phyloP scores from a whole-genome alignment of 2,797 vertebrate genomes.

The Hirundo rustica region DNA sequence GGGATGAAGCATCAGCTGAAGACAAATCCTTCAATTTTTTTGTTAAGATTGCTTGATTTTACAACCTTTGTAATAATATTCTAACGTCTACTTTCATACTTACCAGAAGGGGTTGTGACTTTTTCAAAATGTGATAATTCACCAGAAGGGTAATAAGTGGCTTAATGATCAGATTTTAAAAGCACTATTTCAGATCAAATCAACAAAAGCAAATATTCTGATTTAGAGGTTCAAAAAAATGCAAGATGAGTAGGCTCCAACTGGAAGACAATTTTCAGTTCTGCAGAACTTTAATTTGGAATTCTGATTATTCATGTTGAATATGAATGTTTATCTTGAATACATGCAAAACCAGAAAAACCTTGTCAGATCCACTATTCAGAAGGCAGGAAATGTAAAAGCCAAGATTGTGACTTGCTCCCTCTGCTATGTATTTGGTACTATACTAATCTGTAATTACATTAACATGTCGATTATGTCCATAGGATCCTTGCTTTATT shows the following conservation, averaged over 20 bases:
- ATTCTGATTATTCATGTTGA: neutral
- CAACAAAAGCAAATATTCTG: neutral
- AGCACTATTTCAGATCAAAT: neutral
- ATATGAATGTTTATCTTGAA: neutral
- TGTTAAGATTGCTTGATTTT: neutral
- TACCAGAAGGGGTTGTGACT: neutral
- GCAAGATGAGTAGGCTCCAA: neutral
- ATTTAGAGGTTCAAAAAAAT: neutral
- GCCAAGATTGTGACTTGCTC: neutral
- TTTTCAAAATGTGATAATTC: neutral
- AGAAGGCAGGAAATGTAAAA: neutral
- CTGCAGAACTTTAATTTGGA: neutral
- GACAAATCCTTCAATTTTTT: neutral
- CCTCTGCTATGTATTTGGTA: neutral
- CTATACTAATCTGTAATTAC: neutral
- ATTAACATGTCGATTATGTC: neutral
- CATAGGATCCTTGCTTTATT: neutral
- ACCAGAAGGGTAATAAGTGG: neutral
- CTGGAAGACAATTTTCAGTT: neutral
- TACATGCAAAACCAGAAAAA: neutral
- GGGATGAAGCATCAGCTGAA: neutral
- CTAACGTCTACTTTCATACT: neutral
- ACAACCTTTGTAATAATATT: neutral
- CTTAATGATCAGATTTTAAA: neutral
- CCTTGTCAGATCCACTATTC: neutral